phyloP scores from a whole-genome alignment of 1,140 invertebrate genomes.

The Drosophila tsacasi region DNA sequence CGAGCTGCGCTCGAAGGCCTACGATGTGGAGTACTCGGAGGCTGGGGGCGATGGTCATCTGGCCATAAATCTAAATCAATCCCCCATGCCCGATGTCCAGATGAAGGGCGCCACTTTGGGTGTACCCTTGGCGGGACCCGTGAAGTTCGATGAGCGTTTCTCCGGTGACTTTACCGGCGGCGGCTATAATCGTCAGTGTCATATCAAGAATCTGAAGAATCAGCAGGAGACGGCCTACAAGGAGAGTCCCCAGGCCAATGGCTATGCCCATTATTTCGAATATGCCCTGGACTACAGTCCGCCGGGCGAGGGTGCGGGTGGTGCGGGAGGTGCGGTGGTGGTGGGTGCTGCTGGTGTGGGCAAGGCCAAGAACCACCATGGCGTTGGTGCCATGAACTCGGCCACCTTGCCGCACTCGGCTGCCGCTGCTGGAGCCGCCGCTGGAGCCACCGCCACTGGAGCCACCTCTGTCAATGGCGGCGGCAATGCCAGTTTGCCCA shows the following conservation, averaged over 20 bases:
- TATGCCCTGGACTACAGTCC: slow-evolving; percentile 94
- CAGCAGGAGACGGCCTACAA: slow-evolving; percentile 84
- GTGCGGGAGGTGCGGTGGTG: neutral
- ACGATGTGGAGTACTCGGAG: slow-evolving; percentile 87
- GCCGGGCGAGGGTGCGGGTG: slow-evolving; percentile 86
- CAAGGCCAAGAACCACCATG: slow-evolving; percentile 44
- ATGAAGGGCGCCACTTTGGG: slow-evolving; percentile 86
- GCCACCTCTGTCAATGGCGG: neutral
- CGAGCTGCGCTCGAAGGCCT: slow-evolving; percentile 93
- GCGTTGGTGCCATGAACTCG: slow-evolving; percentile 62
- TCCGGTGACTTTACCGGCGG: slow-evolving; percentile 90
- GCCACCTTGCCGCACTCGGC: slow-evolving; percentile 79
- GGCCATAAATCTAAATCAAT: slow-evolving; percentile 76
- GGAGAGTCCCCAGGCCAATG: slow-evolving; percentile 91
- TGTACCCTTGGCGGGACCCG: slow-evolving; percentile 91
- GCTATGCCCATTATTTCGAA: slow-evolving; percentile 95
- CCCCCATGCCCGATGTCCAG: slow-evolving; percentile 77
- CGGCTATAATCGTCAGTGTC: slow-evolving; percentile 67
- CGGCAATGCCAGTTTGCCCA: slow-evolving; percentile 70
- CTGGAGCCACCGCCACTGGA: neutral
- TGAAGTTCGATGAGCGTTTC: slow-evolving; percentile 91
- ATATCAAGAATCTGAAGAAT: slow-evolving; percentile 76
- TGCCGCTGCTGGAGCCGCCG: slow-evolving; percentile 23
- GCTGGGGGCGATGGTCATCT: slow-evolving; percentile 80
- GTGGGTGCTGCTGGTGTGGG: neutral